Evolutionary conservation across 1,140 invertebrate genomes (phyloP).

Genomic region (Trichonephila inaurata): DNA sequence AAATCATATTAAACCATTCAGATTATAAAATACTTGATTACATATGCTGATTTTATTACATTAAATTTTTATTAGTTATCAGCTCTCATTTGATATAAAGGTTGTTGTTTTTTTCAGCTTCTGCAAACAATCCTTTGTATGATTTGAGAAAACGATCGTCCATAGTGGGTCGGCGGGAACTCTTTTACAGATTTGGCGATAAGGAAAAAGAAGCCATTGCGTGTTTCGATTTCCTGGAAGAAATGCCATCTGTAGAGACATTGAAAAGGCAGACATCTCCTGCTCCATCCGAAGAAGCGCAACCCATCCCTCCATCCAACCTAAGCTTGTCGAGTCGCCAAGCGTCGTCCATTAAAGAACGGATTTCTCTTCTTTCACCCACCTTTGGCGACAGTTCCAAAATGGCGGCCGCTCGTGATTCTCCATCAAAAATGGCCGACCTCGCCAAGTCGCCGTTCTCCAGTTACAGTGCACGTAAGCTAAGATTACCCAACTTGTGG

Average conservation of each 20-base stretch:
- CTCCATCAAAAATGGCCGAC: background rate
- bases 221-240: conserved; percentile 89
- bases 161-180: conserved; percentile 87
- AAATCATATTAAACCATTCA: too few relatives aligned
- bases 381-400: conserved; percentile 29
- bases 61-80: too few relatives aligned
- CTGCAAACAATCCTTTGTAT: conserved; percentile 59
- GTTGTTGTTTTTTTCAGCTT: conserved; percentile 18
- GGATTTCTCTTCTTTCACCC: conserved; percentile 52
- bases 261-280: conserved; percentile 56
- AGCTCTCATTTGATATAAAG: too few relatives aligned
- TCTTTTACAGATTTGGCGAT: conserved; percentile 89
- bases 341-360: conserved; percentile 64
- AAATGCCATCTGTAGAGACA: conserved; percentile 82
- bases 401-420: background rate
- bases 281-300: background rate
- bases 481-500: conserved; percentile 57
- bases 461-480: conserved; percentile 46
- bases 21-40: too few relatives aligned
- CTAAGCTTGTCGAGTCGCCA: conserved; percentile 61
- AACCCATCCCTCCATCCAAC: conserved; percentile 37
- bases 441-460: conserved; percentile 61
- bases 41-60: too few relatives aligned
- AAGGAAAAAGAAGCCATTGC: conserved; percentile 88
- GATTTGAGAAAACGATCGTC: conserved; percentile 82